Percentiles rank a stretch among this genome's conserved stretches.
phyloP scores from a whole-genome alignment of 2,888 invertebrate genomes.

The Cenopis cana region DNA sequence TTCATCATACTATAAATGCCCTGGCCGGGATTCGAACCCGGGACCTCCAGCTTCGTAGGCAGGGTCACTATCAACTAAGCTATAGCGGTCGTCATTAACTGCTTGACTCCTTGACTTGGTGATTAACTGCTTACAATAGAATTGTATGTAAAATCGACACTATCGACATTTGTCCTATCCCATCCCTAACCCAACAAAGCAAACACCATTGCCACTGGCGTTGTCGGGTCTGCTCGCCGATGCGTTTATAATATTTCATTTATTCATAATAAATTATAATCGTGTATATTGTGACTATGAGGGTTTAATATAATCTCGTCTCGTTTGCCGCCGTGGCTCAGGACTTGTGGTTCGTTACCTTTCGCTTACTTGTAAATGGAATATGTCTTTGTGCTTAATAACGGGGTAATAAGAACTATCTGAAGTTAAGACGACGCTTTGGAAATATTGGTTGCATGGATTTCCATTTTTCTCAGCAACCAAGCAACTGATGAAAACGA shows the following conservation, averaged over 20 bases:
- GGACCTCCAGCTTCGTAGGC: no score
- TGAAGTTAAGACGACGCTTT: neutral
- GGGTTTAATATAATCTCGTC: constrained; percentile 65
- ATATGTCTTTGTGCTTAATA: constrained; percentile 38
- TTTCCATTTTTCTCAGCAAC: no score
- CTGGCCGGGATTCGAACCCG: no score
- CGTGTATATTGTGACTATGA: constrained; percentile 64
- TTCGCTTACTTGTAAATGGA: constrained; percentile 45
- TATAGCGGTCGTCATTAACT: no score
- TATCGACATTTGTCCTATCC: constrained; percentile 38
- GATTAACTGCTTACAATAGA: neutral
- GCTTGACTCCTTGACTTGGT: no score
- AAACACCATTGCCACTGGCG: constrained; percentile 84
- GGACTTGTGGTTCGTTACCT: constrained; percentile 47
- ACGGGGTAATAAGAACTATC: constrained; percentile 34
- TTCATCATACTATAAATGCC: no score
- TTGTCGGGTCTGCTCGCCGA: constrained; percentile 82
- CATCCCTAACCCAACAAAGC: constrained; percentile 76
- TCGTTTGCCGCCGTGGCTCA: constrained; percentile 41
- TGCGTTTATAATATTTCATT: constrained; percentile 85
- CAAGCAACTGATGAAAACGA: no score
- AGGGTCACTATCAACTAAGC: no score
- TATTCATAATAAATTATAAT: constrained; percentile 86
- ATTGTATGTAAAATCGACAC: neutral
- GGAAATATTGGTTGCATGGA: no score